Conservation (phyloP, 2,113 vertebrate species). For the Chionomys nivalis region DNA sequence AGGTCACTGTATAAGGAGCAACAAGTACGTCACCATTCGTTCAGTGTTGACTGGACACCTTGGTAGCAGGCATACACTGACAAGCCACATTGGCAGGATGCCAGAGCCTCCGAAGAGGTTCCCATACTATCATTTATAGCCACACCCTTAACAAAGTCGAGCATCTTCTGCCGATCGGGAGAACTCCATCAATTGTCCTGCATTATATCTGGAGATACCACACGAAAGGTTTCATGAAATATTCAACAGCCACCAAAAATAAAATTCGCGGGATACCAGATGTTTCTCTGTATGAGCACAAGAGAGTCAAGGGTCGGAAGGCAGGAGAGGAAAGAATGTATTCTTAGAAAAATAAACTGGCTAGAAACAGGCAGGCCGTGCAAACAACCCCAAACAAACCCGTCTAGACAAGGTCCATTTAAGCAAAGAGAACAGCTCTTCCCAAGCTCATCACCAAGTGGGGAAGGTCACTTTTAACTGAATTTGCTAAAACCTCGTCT, state of each 20-base stretch:
- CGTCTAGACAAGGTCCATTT: not conserved
- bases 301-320: constrained; percentile 44
- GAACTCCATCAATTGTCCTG: constrained; percentile 11
- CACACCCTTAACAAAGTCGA: not conserved
- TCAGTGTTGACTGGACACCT: not conserved
- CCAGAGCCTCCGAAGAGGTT: not conserved
- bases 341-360: constrained; percentile 68
- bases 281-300: constrained; percentile 63
- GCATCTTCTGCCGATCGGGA: not conserved
- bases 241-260: constrained; percentile 64
- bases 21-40: not conserved
- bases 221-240: constrained; percentile 41
- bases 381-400: constrained; percentile 53
- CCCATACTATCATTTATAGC: not conserved
- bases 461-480: not conserved
- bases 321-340: constrained; percentile 66
- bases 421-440: not conserved
- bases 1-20: not conserved
- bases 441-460: not conserved
- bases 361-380: constrained; percentile 36
- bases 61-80: not conserved
- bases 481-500: not conserved
- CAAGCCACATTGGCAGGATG: not conserved
- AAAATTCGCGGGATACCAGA: constrained; percentile 66
- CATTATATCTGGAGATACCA: not conserved